Evolutionary conservation across 1,140 invertebrate genomes (phyloP), one percentile per base, ranked within the genome.

Genomic region (Plutomurus gul): DNA sequence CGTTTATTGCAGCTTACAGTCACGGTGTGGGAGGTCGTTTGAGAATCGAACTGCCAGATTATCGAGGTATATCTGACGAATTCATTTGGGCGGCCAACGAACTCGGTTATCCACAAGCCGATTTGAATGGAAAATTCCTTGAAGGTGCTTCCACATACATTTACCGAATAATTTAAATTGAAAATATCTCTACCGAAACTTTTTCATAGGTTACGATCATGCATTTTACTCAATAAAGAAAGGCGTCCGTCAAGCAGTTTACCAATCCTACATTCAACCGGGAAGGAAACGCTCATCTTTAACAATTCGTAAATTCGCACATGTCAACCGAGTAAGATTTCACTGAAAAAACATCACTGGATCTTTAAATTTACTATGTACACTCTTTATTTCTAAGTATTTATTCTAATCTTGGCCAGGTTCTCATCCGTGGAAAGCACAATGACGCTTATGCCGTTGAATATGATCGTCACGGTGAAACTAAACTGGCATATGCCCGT

Each of bases 51-150:
- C 16, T 79, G 2, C 80, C 80, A 0, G 43, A 78, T 22, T 75
- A 76, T 22, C 25, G 51, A 16, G 76, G 76, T 5, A 27, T 65
- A 8, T 37, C 46, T 30, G 73, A 77, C n/a, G 40, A 40, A 18
- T 81, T 78, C 84, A 91, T 96, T n/a, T 91, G 96, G 87, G 93
- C 95, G 0, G 95, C 94, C 0, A 88, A 90, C 7, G 93, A 97
- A 86, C 88, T 95, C 27, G 95, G 96, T 10, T 97, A 96, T 84
- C 91, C 92, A 78, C 94, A 91, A 84, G 90, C 93, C 51, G 95
- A 96, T 84, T 93, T 96, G 13, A 96, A 95, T 88, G 93, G 95
- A 7, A 51, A 20, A 0, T 78, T 65, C 39, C 33, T 36, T 37
- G 72, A 78, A 81, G 79, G 75, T 60, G n/a, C 27, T 49, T n/a